phyloP scores from a whole-genome alignment of 2,113 vertebrate genomes.

The Dicerorhinus sumatrensis region DNA sequence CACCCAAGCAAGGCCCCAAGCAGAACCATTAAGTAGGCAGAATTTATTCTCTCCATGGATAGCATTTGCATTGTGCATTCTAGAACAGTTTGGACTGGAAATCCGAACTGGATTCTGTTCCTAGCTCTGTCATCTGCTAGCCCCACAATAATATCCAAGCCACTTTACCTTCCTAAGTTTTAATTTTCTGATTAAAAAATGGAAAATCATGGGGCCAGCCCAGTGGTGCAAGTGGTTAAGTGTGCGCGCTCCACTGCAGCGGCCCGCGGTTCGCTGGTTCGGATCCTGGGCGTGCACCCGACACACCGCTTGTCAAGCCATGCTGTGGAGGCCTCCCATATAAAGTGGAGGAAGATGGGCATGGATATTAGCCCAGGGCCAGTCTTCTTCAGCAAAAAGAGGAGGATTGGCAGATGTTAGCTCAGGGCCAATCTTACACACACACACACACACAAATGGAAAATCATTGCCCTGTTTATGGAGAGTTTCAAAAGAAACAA shows the following conservation, averaged over 20 bases:
- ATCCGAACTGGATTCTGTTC: background rate
- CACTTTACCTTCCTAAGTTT: background rate
- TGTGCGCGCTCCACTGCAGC: too few species aligned
- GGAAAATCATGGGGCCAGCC: background rate
- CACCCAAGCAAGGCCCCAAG: background rate
- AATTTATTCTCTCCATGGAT: background rate
- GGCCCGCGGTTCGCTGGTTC: too few species aligned
- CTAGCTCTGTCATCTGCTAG: background rate
- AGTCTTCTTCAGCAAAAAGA: too few species aligned
- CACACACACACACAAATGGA: background rate
- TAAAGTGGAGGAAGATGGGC: too few species aligned
- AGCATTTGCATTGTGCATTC: rapidly evolving
- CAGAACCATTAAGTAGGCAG: background rate
- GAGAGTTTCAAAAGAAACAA: background rate
- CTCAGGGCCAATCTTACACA: too few species aligned
- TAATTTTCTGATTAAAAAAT: background rate
- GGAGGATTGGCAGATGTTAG: too few species aligned
- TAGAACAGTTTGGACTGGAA: background rate
- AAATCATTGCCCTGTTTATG: background rate
- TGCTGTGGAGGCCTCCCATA: too few species aligned
- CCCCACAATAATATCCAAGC: background rate
- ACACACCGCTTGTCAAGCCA: too few species aligned
- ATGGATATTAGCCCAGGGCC: too few species aligned
- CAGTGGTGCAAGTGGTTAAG: too few species aligned
- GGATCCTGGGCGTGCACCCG: too few species aligned